Evolutionary conservation across 2,113 vertebrate species (phyloP).

Genomic region (Lagopus leucura): DNA sequence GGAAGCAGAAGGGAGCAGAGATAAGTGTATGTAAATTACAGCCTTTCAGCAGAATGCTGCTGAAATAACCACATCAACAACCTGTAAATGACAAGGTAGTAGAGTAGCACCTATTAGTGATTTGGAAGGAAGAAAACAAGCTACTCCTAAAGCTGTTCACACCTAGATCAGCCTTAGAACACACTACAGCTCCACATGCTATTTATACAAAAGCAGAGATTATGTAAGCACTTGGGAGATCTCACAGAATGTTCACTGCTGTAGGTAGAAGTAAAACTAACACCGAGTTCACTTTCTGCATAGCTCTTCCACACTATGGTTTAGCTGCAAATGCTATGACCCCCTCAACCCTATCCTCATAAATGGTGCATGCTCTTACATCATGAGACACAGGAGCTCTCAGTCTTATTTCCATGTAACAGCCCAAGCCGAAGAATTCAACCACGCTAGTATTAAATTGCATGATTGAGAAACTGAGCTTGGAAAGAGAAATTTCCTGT

Average conservation of each 20-base stretch:
- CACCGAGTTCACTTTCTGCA: neutral
- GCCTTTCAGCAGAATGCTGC: neutral
- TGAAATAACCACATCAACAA: neutral
- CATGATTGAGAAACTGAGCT: neutral
- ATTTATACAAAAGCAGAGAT: neutral
- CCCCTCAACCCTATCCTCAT: fast-evolving
- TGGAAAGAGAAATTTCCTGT: slow-evolving; percentile 57
- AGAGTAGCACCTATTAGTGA: neutral
- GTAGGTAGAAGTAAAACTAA: neutral
- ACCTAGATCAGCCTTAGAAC: neutral
- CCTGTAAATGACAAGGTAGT: neutral
- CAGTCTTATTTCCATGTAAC: neutral
- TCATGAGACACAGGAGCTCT: neutral
- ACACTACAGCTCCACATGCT: neutral
- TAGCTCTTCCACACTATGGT: neutral
- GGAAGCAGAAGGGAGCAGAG: neutral
- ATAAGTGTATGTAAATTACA: neutral
- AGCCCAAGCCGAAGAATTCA: neutral
- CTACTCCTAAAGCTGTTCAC: neutral
- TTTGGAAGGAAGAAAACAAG: neutral
- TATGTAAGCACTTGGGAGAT: fast-evolving
- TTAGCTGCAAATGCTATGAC: neutral
- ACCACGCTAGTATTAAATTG: neutral
- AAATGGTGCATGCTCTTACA: neutral
- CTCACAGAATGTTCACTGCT: neutral